These are phyloP conservation scores for Tetranychus cinnabarinus DNA, from an alignment of 1,140 invertebrate genomes.

Conservation along the genomic window DNA sequence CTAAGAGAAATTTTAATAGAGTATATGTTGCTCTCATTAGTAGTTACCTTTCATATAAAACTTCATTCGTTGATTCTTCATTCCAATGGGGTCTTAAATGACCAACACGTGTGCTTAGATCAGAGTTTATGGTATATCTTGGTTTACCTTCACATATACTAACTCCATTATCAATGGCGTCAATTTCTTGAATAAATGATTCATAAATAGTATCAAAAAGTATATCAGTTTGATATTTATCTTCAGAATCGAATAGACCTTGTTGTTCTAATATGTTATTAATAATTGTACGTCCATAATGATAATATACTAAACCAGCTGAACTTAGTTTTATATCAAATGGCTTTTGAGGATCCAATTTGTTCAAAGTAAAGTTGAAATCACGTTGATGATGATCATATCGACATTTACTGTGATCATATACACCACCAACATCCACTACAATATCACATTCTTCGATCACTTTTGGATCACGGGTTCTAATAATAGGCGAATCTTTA, in stretches of 20 bases:
- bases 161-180: slow-evolving; percentile 81
- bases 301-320: slow-evolving; percentile 75
- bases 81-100: slow-evolving; percentile 75
- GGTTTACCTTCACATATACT: neutral
- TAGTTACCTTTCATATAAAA: slow-evolving; percentile 6
- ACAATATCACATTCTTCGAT: slow-evolving; percentile 73
- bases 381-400: slow-evolving; percentile 89
- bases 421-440: slow-evolving; percentile 82
- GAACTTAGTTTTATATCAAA: slow-evolving; percentile 58
- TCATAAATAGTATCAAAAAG: slow-evolving; percentile 71
- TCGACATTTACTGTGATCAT: slow-evolving; percentile 38
- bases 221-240: slow-evolving; percentile 24
- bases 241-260: slow-evolving; percentile 9
- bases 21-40: no score
- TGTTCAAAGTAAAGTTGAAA: slow-evolving; percentile 35
- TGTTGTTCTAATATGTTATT: slow-evolving; percentile 18
- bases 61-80: slow-evolving; percentile 19
- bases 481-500: slow-evolving; percentile 51
- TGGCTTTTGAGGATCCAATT: slow-evolving; percentile 28
- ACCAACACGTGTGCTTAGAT: slow-evolving; percentile 45
- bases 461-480: slow-evolving; percentile 33
- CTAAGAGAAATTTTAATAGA: no score
- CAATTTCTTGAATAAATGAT: slow-evolving; percentile 72
- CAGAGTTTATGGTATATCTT: slow-evolving; percentile 47
- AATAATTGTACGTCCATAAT: slow-evolving; percentile 65